Base-by-base conservation (phyloP, 2,888 invertebrate species). In the Chorisops tibialis region DNA sequence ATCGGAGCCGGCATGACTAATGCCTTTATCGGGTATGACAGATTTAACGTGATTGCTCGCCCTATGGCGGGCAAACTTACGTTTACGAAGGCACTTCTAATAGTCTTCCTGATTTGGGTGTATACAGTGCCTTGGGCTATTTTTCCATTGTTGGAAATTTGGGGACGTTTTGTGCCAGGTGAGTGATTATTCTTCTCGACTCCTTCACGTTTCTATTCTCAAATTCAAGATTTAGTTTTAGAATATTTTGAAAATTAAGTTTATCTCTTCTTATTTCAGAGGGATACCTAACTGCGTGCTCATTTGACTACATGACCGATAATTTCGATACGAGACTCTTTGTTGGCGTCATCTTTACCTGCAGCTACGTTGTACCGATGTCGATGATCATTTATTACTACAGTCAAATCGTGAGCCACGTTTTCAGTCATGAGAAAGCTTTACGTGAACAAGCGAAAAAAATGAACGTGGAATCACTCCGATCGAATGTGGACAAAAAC, bases 381-480 rank as follows among this genome's bases (percentile, higher is more conserved):
- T 71, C 79, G 0, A 79, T 90, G 77, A 91, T 93, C 64, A 80
- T 90, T 52, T 91, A 88, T 75, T 93, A 89, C 78, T 93, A 93
- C 77, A 89, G 89, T 64, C 90, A 92, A 71, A 89, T 93, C 66
- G 90, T 92, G n/a, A 87, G 85, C 52, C 91, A 91, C 74, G 92
- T 93, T n/a, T 87, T 91, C 66, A 85, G 84, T 50, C 93, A 93
- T 68, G 93, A 93, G 75, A 92, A 91, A 70, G 87, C 91, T 45
- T 80, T 93, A 19, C 84, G 86, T 71, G 87, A 87, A 64, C 76
- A 87, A 82, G 93, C 93, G 0, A 92, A 91, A 72, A 93, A 93
- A 78, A 93, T 93, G 93, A 93, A 93, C 72, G 91, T 93, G 0
- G 91, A 93, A 70, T 92, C 92, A 1, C 79, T 93, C 35, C 82